phyloP scores from a whole-genome alignment of 2,797 vertebrate species.

The Harpagifer antarcticus region DNA sequence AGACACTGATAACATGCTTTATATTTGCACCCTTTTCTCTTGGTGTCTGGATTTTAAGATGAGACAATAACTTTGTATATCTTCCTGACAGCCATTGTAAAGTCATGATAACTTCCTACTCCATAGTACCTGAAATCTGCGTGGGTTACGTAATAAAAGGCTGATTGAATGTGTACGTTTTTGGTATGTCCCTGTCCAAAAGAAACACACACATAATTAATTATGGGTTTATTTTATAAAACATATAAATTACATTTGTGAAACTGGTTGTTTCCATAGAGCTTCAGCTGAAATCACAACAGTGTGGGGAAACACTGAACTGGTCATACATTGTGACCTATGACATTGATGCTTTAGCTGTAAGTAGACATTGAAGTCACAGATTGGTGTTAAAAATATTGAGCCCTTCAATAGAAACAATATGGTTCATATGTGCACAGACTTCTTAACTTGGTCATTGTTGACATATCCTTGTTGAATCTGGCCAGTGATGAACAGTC shows the following conservation, averaged over 20 bases:
- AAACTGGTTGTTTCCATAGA: not conserved
- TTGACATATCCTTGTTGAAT: not conserved
- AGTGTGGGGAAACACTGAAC: not conserved
- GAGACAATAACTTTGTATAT: not conserved
- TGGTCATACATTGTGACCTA: not conserved
- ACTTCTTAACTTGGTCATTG: not conserved
- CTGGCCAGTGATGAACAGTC: not conserved
- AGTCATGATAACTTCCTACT: not conserved
- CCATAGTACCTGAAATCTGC: not conserved
- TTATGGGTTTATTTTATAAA: constrained; percentile 35
- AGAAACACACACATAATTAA: not conserved
- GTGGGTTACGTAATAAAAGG: not conserved
- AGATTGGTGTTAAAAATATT: not conserved
- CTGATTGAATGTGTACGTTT: not conserved
- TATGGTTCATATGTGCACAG: not conserved
- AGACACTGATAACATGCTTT: not conserved
- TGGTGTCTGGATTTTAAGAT: not conserved
- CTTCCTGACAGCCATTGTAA: not conserved
- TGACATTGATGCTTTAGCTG: constrained; percentile 4
- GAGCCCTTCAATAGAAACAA: not conserved
- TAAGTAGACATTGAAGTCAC: constrained; percentile 1
- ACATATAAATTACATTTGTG: constrained; percentile 14
- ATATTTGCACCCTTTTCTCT: not conserved
- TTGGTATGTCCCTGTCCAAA: not conserved
- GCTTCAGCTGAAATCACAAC: constrained; percentile 2